Evolutionary conservation across 1,140 invertebrate species (phyloP), one percentile per base, ranked within the genome.

Genomic region (Drosophila parabipectinata): DNA sequence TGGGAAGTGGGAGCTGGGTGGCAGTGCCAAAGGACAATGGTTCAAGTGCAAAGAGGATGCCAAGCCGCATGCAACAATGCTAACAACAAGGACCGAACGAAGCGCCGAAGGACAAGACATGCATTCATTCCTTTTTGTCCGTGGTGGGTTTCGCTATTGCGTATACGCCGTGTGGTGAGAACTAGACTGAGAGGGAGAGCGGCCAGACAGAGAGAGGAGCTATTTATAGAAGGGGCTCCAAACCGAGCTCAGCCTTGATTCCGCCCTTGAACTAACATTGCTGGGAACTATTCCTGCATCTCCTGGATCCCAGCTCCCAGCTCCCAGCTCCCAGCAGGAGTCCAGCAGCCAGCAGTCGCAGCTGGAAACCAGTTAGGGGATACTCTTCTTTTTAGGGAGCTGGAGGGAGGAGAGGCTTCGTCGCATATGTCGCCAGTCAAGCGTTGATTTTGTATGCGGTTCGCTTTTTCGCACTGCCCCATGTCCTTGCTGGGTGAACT

Each of bases 21-120:
- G 69, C 54, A 55, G 59, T 72, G 64, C 60, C 60, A 79, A 90
- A 90, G 88, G 87, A 90, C 88, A 90, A 83, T 71, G 83, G 88
- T 90, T 90, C 87, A 90, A 90, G 87, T 90, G 87, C 88, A 90
- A 90, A 80, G 82, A 87, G 87, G 79, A 90, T 87, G 87, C 81
- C 75, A 76, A 58, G 37, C 72, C 75, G 59, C 75, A 77, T 53
- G 64, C 74, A 71, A 77, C 52, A 57, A 45, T 69, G 57, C 34
- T 52, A 48, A 48, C 60, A 59, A 69, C 60, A 50, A 39, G 34
- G 8, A 59, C 53, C 41, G 47, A 51, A 5, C 47, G 48, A 55
- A 59, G 57, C 60, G 44, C 37, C 74, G 51, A 79, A 79, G 71
- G 77, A 79, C 71, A 61, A 67, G 73, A 59, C 12, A 58, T 77